Evolutionary conservation across 2,113 vertebrate species (phyloP), one percentile per base, ranked within the genome.

Genomic region (Poeciliopsis turrubarensis): DNA sequence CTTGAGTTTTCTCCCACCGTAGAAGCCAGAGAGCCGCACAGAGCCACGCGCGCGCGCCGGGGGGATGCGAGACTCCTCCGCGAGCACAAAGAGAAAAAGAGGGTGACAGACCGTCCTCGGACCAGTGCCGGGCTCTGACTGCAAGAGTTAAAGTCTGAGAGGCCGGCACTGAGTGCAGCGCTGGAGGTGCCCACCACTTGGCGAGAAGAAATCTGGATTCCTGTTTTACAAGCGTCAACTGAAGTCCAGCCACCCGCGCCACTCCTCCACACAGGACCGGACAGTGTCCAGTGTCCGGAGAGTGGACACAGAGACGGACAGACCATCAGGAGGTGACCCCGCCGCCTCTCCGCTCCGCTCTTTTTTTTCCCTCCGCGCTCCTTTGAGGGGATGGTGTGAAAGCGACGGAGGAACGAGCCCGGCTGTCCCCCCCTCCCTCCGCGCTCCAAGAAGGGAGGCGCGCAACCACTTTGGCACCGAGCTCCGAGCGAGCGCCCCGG

Each of bases 1-100:
- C 97, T 99, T 98, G 97, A 97, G 97, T 98, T 98, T 97, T 96
- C 96, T 97, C 96, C 96, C 96, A 96, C 96, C 96, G 96, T 96
- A 96, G 96, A 95, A 96, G 87, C 96, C 82, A 81, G 80, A 96
- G 96, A 96, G 95, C 96, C 96, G 77, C 89, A 82, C 82, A 95
- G 95, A 96, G 96, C 95, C 95, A 39, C 65, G 65, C 41, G 75
- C 89, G 64, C 81, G 72, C 83, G 65, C 80, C 65, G 82, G 75
- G 72, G 84, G 86, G 83, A 91, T 44, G 86, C 89, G 78, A 78
- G 80, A 81, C 83, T 51, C 77, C 29, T 72, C 72, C 70, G 67
- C 68, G 3, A 65, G 80, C 82, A 72, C 77, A 73, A 71, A 87
- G 70, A 87, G 25, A 75, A 65, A 57, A 27, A 67, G 80, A 81